Evolutionary conservation across 2,888 invertebrate species (phyloP).

Genomic region (Anoplius nigerrimus): DNA sequence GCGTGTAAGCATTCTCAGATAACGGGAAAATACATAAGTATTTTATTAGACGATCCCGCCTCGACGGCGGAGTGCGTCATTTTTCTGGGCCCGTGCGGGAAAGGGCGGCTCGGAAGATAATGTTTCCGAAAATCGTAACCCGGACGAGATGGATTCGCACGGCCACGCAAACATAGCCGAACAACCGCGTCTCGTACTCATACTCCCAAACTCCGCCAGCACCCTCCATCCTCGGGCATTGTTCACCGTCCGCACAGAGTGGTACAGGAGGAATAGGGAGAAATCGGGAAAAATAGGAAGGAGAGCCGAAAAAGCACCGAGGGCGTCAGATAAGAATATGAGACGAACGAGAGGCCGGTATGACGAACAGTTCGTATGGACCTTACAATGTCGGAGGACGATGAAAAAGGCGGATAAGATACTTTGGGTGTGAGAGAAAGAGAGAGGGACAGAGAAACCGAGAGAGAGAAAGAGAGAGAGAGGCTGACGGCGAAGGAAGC

Average conservation of each 20-base stretch:
- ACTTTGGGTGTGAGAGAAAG: not conserved
- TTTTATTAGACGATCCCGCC: not conserved
- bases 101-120: not conserved
- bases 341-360: too few species aligned
- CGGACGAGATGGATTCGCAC: not conserved
- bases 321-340: too few species aligned
- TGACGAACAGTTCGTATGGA: too few species aligned
- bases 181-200: too few species aligned
- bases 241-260: too few species aligned
- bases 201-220: too few species aligned
- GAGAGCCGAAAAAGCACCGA: too few species aligned
- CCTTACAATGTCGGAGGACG: not conserved
- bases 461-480: slow-evolving; percentile 10
- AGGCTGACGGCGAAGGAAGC: not conserved
- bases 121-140: slow-evolving; percentile 6
- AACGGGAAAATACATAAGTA: not conserved
- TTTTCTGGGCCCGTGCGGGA: not conserved
- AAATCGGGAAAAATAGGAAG: too few species aligned
- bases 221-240: too few species aligned
- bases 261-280: too few species aligned
- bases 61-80: not conserved
- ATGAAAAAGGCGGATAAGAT: too few species aligned
- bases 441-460: not conserved
- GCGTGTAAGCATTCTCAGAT: too few species aligned
- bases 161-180: not conserved